Evolutionary conservation across 2,113 vertebrate genomes (phyloP).

Genomic region (Daboia siamensis): DNA sequence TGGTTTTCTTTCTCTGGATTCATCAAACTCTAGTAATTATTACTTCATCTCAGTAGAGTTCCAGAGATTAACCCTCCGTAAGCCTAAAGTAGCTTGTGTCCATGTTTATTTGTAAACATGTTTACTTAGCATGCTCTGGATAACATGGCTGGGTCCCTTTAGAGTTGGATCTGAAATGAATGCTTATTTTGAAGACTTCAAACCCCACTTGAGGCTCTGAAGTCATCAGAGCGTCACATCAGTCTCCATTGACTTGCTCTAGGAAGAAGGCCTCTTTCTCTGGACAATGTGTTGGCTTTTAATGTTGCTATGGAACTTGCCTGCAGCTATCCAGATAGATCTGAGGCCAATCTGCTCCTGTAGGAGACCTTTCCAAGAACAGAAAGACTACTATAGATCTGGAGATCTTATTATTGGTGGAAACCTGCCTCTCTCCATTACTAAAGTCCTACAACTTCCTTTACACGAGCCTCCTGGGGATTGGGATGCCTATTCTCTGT

Average conservation of each 20-base stretch:
- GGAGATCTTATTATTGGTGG: background rate
- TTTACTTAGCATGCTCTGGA: background rate
- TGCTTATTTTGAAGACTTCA: background rate
- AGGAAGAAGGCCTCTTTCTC: too few relatives aligned
- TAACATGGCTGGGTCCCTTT: background rate
- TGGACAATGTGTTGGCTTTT: background rate
- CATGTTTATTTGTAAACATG: background rate
- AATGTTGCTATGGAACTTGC: background rate
- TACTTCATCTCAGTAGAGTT: background rate
- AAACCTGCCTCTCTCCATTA: background rate
- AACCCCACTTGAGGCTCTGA: background rate
- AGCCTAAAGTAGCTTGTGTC: too few relatives aligned
- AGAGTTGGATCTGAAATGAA: background rate
- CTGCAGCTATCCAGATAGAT: rapidly evolving
- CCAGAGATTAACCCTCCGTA: background rate
- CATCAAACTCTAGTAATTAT: background rate
- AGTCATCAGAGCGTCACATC: background rate
- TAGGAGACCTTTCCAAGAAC: background rate
- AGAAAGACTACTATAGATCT: too few relatives aligned
- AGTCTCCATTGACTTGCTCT: too few relatives aligned
- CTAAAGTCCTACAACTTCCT: too few relatives aligned
- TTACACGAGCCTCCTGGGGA: background rate
- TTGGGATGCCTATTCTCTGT: background rate
- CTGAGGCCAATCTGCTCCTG: background rate
- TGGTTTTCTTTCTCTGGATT: background rate